Evolutionary conservation across 2,113 vertebrate genomes (phyloP).

Genomic region (Lathamus discolor): DNA sequence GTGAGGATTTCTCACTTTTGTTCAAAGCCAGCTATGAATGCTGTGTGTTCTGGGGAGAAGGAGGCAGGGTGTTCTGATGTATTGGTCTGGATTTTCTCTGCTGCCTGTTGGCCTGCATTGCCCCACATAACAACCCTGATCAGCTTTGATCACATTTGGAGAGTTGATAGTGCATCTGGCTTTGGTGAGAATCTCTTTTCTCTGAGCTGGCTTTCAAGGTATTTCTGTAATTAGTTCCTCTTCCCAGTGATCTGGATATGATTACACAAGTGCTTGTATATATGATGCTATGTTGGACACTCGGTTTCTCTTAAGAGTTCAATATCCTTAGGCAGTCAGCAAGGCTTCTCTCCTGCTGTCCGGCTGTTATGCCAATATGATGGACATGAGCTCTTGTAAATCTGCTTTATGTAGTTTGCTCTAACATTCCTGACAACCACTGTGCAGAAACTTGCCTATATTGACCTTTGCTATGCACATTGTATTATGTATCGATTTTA

Average conservation of each 20-base stretch:
- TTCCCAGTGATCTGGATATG: background rate
- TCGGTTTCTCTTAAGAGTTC: background rate
- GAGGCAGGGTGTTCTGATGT: background rate
- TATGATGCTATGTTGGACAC: background rate
- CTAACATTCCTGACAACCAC: background rate
- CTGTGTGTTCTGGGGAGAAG: background rate
- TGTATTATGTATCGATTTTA: background rate
- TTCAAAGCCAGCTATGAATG: background rate
- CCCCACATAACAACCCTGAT: background rate
- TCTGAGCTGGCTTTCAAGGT: background rate
- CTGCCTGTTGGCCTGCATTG: background rate
- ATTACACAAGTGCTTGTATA: background rate
- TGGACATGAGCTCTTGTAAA: background rate
- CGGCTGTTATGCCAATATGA: background rate
- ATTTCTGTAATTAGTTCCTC: background rate
- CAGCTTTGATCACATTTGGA: background rate
- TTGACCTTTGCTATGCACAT: background rate
- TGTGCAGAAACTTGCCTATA: background rate
- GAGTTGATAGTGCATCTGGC: background rate
- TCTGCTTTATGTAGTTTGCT: background rate
- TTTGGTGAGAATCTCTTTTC: background rate
- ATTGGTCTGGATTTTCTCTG: background rate
- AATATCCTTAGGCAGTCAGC: background rate
- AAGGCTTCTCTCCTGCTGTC: background rate
- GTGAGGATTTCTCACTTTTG: background rate